Percentiles rank a stretch among this genome's conserved stretches.
Evolutionary conservation across 2,888 invertebrate genomes (phyloP).

Genomic region (Anagyrus pseudococci): DNA sequence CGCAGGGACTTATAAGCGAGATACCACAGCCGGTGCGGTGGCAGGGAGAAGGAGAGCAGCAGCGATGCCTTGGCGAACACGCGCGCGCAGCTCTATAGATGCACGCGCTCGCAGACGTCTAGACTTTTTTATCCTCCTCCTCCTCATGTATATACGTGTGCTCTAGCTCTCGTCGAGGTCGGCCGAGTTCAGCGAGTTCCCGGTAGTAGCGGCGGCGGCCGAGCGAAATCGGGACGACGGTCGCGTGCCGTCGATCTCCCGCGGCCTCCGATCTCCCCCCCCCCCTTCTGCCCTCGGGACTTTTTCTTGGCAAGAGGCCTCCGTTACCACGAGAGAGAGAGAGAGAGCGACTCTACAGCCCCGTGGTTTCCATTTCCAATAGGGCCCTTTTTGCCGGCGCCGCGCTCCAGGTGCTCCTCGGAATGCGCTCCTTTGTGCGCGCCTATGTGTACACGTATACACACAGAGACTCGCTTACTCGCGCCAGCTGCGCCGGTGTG

Average conservation of each 20-base stretch:
- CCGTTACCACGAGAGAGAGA: not conserved
- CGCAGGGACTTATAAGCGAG: too few relatives aligned
- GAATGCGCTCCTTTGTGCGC: not conserved
- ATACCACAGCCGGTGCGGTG: too few relatives aligned
- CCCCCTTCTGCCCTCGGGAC: not conserved
- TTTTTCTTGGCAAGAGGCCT: too few relatives aligned
- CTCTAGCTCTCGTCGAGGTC: not conserved
- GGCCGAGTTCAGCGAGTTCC: constrained; percentile 17
- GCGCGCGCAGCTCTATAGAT: too few relatives aligned
- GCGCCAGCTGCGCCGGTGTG: not conserved
- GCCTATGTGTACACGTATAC: too few relatives aligned
- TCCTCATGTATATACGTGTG: too few relatives aligned
- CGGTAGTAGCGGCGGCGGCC: constrained; percentile 4
- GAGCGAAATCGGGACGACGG: constrained; percentile 26
- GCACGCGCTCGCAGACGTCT: too few relatives aligned
- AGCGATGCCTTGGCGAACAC: too few relatives aligned
- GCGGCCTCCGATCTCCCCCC: not conserved
- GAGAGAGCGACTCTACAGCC: not conserved
- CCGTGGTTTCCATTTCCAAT: not conserved
- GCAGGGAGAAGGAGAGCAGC: too few relatives aligned
- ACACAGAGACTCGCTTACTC: too few relatives aligned
- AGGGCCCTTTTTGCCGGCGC: not conserved
- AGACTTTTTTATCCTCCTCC: too few relatives aligned
- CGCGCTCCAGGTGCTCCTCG: not conserved
- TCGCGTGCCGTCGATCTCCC: constrained; percentile 12